Evolutionary conservation across 1,140 invertebrate genomes (phyloP), one percentile per base, ranked within the genome.

Genomic region (Orussus abietinus): DNA sequence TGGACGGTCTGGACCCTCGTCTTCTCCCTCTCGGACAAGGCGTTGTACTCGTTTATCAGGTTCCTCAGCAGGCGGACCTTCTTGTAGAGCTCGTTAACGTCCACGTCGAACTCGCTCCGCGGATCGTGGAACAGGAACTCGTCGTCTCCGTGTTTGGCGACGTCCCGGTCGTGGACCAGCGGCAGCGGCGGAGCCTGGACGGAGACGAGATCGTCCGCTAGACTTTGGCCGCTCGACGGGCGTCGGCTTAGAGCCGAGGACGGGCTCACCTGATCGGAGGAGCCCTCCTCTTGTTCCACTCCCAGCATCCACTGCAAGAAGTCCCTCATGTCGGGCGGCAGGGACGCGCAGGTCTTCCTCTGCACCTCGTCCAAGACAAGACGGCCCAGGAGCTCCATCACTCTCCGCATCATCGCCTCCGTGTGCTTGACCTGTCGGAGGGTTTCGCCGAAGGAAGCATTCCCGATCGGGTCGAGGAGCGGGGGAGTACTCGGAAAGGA

Each of bases 301-400:
- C 42, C 39, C 2, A 51, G 17, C 30, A 57, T 49, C 59, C 62
- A 62, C 5, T 49, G 29, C 10, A 64, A 46, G 43, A 62, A 64
- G 12, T 61, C 41, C 7, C 25, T 21, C 41, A 57, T 37, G 36
- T 57, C 51, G 3, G 53, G 45, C 1, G 57, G 38, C 12, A 62
- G 26, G 9, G 49, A 42, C 3, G 41, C 14, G 34, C 62, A 64
- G 11, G 51, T 61, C 44, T 59, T 57, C 4, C 34, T 47, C 13
- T 62, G 41, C 0, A 61, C 53, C 21, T 64, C 55, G 19, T 53
- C 47, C 9, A 45, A 19, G 3, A 62, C 42, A 20, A 64, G n/a
- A 20, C 36, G 49, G 38, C 42, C 50, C 3, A 64, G 41, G 5
- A 64, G 55, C 3, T 45, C 34, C 46, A 50, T 57, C 2, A 64